Base-by-base conservation (phyloP, 2,797 vertebrate genomes). In the Lepus oiostolus region DNA sequence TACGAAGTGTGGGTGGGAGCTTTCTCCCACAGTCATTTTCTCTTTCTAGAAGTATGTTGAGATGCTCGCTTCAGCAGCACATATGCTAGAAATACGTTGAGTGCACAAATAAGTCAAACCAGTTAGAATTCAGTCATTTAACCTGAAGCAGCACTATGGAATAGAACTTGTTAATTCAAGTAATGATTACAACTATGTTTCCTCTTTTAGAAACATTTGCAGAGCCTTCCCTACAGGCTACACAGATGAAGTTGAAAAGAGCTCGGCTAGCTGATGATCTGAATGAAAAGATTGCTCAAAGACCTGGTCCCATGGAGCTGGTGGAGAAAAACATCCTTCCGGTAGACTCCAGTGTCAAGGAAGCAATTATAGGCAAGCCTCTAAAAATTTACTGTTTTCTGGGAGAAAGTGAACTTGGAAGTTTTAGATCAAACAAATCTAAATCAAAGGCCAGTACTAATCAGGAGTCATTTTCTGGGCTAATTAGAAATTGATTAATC, bases 301-400 rank as follows among this genome's bases (percentile, higher is more conserved):
- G 99, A 84, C 99, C 99, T 4, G 99, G 99, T 6, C 99, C 99
- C 7, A 99, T 99, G 99, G 99, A 99, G 97, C 98, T 99, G 95
- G 99, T 99, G 77, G 99, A 99, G 98, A 99, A 99, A 97, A 99
- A 99, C 97, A 99, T 99, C 98, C 98, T 99, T 86, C 99, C 99
- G 54, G 99, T 99, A 35, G 98, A 99, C 88, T 98, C 99, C 70
- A 98, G 98, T 0, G 98, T 99, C 71, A 99, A 99, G 97, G 99
- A 99, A 97, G 98, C 98, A 38, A 98, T 98, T 91, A 98, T 98
- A 98, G 99, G 99, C 99, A 98, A 99, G 98, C 63, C 32, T 75
- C 50, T 77, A 12, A 60, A 87, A 42, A 12, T 52, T 50, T 65
- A 67, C 35, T 21, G 0, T 90, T 80, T 92, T 75, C 58, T 75